A percentile compares a stretch with the other conserved stretches of the same genome.
Conservation (phyloP, 23 tunicate genomes). For the Phallusia fumigata region DNA sequence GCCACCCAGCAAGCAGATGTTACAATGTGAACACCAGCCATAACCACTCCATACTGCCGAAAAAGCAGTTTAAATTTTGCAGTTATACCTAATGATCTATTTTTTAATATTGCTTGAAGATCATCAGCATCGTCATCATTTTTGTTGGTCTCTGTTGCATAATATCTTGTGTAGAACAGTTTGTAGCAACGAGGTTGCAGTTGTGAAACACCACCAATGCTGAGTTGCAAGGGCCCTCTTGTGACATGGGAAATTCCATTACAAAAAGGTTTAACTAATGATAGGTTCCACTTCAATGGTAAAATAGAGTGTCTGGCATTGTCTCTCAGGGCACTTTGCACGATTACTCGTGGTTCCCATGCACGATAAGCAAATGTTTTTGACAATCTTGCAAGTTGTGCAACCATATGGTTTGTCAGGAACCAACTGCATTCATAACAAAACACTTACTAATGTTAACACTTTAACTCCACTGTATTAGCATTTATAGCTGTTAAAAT, state of each 20-base stretch:
- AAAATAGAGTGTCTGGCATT: neutral
- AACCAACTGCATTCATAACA: too few species aligned
- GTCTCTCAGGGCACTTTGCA: neutral
- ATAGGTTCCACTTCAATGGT: too few species aligned
- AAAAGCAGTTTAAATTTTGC: constrained; percentile 81
- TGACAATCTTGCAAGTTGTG: neutral
- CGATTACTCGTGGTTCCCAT: neutral
- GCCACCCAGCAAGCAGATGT: constrained; percentile 70
- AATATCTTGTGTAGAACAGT: neutral
- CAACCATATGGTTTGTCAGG: neutral
- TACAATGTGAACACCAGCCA: constrained; percentile 52
- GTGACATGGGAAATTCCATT: too few species aligned
- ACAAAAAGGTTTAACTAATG: too few species aligned
- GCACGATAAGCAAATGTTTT: neutral
- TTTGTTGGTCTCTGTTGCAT: neutral
- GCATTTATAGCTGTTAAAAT: too few species aligned
- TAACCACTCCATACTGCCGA: constrained; percentile 77
- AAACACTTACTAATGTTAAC: too few species aligned
- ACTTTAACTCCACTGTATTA: too few species aligned
- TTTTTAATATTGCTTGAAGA: constrained; percentile 60
- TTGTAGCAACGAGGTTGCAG: too few species aligned
- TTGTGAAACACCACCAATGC: too few species aligned
- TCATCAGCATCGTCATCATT: constrained; percentile 59
- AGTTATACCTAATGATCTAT: constrained; percentile 70
- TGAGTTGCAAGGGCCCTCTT: too few species aligned